These are phyloP conservation scores for Schizaphis graminum DNA, from an alignment of 2,888 invertebrate species.

Conservation along the genomic window DNA sequence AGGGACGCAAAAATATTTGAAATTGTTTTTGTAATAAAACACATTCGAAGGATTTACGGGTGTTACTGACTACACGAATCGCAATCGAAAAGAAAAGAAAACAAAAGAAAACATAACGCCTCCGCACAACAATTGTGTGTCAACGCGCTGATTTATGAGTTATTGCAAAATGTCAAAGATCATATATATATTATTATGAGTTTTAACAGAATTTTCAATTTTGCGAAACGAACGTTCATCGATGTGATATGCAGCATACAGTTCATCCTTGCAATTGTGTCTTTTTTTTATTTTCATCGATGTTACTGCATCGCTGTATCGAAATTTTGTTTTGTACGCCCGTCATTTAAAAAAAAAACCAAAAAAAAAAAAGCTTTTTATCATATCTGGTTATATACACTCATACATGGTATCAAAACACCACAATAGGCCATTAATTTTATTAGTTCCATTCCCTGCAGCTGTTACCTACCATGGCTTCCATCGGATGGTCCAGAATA, in stretches of 20 bases:
- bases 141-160: slow-evolving; percentile 42
- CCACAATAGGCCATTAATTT: not conserved
- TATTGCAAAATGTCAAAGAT: slow-evolving; percentile 41
- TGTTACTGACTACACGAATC: not conserved
- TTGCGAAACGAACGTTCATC: slow-evolving; percentile 18
- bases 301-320: not conserved
- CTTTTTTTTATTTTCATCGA: not conserved
- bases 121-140: slow-evolving; percentile 20
- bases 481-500: not conserved
- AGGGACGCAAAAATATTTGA: slow-evolving; percentile 1
- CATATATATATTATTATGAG: not conserved
- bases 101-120: slow-evolving; percentile 26
- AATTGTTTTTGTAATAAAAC: slow-evolving; percentile 7
- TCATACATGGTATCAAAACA: not conserved
- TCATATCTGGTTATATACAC: not conserved
- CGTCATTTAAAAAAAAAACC: not conserved
- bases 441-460: not conserved
- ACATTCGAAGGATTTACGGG: not conserved
- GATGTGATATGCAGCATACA: not conserved
- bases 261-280: not conserved
- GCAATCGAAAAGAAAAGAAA: not conserved
- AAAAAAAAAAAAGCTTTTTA: not conserved
- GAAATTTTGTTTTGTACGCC: not conserved
- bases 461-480: not conserved
- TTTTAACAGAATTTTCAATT: slow-evolving; percentile 32